Evolutionary conservation across 2,888 invertebrate genomes (phyloP), one percentile per base, ranked within the genome.

Genomic region (Polyommatus iphigenia): DNA sequence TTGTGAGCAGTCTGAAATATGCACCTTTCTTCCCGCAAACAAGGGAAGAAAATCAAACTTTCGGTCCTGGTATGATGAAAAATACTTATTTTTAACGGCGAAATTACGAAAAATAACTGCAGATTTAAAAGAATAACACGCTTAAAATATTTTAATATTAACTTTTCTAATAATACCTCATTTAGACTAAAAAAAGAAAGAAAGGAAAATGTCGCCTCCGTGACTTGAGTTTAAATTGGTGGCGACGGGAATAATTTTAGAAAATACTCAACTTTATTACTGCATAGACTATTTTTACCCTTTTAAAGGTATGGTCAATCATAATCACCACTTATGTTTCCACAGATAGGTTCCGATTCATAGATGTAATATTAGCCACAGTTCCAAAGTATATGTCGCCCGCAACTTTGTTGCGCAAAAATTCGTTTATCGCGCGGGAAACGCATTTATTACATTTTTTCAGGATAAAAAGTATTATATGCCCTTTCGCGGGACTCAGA

Each of bases 151-250:
- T 62, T 62, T 13, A 24, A 62, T 62, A 24, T 62, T 13, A 62
- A 24, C 62, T 62, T 62, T 62, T 62, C 62, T 62, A 62, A 62
- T 59, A 59, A 59, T 62, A 24, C 24, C 24, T 24, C 67, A 67
- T 67, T 67, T 67, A 67, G 29, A 32, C 18, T 32, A 13, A 29
- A 67, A 67, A 62, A 24, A 24, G 20, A 29, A 29, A 62, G 10
- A 62, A 67, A 29, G 62, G 29, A 67, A 32, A 67, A 67, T 29
- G 67, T 67, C 5, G 67, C 15, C 29, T 67, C 67, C 67, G 67
- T 67, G 67, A 29, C 67, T 67, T 32, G 67, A 67, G 29, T 67
- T 67, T 15, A 29, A 67, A 67, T 32, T 32, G 67, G 67, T 15
- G 67, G 29, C 29, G 13, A 32, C 29, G 67, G 6, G 29, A 67